Conservation (phyloP, 2,113 vertebrate genomes). For the Chaetops frenatus region DNA sequence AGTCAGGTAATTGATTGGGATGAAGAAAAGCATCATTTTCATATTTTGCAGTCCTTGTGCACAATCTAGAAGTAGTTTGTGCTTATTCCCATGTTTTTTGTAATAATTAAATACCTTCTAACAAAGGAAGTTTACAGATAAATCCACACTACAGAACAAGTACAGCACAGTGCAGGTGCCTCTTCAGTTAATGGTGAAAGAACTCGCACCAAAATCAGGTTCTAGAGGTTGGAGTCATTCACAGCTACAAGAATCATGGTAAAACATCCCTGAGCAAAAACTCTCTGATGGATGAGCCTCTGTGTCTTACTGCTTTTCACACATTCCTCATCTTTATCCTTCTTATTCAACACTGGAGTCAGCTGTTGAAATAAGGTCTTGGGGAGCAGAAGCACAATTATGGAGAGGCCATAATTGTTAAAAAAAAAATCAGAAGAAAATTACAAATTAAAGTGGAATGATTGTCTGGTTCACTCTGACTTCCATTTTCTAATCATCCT, state of each 20-base stretch:
- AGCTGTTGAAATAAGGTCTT: slow-evolving; percentile 6
- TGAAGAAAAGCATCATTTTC: neutral
- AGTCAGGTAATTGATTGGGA: neutral
- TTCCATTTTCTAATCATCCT: slow-evolving; percentile 67
- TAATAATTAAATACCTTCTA: neutral
- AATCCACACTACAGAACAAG: neutral
- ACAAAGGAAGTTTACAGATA: neutral
- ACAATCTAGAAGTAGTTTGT: neutral
- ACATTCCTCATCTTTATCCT: neutral
- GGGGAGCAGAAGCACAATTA: slow-evolving; percentile 14
- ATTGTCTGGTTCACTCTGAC: slow-evolving; percentile 21
- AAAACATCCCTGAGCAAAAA: neutral
- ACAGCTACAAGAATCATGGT: neutral
- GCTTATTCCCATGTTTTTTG: neutral
- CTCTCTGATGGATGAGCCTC: neutral
- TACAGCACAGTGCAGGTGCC: neutral
- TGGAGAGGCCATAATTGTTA: neutral
- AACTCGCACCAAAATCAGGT: neutral
- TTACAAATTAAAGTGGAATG: slow-evolving; percentile 54
- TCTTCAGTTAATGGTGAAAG: neutral
- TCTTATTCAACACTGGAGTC: neutral
- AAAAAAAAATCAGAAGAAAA: slow-evolving; percentile 32
- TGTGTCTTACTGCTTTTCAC: neutral
- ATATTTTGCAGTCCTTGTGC: neutral
- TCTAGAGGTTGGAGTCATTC: neutral